Evolutionary conservation across 2,113 vertebrate genomes (phyloP).

Genomic region (Amia ocellicauda): DNA sequence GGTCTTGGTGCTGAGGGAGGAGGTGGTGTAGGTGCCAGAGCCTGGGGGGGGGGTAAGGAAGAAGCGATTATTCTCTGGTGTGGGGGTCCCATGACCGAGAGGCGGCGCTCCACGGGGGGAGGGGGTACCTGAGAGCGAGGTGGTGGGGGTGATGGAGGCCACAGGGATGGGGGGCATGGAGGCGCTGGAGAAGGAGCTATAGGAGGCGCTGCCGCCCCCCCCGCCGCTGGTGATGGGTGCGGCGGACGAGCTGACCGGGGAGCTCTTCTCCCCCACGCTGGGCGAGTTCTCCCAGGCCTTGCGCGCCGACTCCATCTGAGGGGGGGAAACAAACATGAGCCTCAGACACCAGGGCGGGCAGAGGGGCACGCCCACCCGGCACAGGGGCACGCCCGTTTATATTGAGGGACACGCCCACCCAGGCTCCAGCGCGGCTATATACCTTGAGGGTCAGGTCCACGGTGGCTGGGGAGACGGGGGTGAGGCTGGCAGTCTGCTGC

Average conservation of each 20-base stretch:
- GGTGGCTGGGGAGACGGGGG: conserved; percentile 92
- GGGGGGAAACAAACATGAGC: background rate
- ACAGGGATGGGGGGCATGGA: conserved; percentile 94
- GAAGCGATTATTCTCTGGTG: too few relatives aligned
- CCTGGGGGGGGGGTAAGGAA: conserved; percentile 55
- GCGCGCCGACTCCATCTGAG: conserved; percentile 95
- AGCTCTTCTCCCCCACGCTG: conserved; percentile 84
- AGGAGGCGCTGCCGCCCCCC: conserved; percentile 71
- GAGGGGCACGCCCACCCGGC: too few relatives aligned
- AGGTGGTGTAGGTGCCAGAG: conserved; percentile 91
- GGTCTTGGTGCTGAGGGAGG: conserved; percentile 91
- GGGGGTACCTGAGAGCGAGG: conserved; percentile 81
- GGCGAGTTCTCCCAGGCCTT: conserved; percentile 99
- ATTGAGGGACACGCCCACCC: too few relatives aligned
- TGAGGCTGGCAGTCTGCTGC: conserved; percentile 91
- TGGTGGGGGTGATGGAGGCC: conserved; percentile 93
- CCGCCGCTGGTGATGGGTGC: conserved; percentile 74
- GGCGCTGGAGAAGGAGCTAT: conserved; percentile 90
- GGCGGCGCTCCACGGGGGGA: too few relatives aligned
- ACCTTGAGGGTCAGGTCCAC: conserved; percentile 98
- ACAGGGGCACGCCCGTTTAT: too few relatives aligned
- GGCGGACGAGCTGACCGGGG: conserved; percentile 82
- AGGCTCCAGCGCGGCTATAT: too few relatives aligned
- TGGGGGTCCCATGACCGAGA: too few relatives aligned
- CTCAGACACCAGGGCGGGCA: background rate